Evolutionary conservation across 2,113 vertebrate species (phyloP).

Genomic region (Junco hyemalis): DNA sequence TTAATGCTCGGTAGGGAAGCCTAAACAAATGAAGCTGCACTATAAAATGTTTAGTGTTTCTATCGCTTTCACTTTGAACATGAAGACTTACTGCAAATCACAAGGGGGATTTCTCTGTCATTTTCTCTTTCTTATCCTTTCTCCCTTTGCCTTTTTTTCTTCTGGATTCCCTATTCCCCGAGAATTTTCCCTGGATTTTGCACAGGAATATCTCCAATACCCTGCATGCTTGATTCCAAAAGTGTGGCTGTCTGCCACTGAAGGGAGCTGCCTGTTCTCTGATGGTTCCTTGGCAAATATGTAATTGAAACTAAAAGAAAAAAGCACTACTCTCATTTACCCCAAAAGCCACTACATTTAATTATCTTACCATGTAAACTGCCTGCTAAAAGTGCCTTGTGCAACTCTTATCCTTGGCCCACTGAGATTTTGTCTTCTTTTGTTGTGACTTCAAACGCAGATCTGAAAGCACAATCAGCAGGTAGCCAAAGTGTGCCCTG

Average conservation of each 20-base stretch:
- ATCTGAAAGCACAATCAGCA: background rate
- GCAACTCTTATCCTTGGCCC: background rate
- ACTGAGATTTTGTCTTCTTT: background rate
- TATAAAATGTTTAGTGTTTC: conserved; percentile 13
- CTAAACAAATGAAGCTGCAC: conserved; percentile 4
- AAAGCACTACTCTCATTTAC: background rate
- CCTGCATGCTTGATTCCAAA: background rate
- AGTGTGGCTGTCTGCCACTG: background rate
- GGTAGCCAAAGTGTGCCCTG: background rate
- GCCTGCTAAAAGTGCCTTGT: background rate
- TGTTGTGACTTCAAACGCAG: background rate
- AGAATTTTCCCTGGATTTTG: background rate
- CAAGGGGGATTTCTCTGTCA: background rate
- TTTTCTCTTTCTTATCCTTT: background rate
- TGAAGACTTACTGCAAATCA: background rate
- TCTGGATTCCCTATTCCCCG: background rate
- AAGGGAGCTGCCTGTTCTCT: background rate
- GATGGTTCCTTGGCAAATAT: background rate
- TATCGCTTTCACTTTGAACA: conserved; percentile 31
- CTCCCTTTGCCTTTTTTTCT: background rate
- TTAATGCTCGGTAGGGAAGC: conserved; percentile 24
- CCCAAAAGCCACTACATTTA: background rate
- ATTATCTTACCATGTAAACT: background rate
- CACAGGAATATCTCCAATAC: background rate
- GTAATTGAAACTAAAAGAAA: background rate